Percentiles rank a stretch among this genome's conserved stretches.
phyloP scores from a whole-genome alignment of 2,113 vertebrate species.

The Alligator mississippiensis region DNA sequence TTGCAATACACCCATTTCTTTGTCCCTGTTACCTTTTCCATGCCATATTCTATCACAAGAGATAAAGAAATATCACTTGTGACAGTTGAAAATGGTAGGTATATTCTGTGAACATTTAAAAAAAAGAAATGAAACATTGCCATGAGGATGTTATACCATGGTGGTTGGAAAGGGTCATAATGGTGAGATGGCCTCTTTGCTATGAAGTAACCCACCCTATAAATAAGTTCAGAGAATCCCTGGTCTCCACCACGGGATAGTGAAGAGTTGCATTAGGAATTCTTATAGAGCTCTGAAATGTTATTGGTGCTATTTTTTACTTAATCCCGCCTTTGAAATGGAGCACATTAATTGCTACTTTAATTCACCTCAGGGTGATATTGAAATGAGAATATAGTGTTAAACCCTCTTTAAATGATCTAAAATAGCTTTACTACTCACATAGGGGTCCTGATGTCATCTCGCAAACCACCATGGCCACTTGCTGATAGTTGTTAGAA shows the following conservation, averaged over 20 bases:
- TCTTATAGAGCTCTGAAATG: background rate
- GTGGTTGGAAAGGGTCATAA: background rate
- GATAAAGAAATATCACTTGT: background rate
- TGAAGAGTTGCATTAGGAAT: fast-evolving
- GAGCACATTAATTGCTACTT: background rate
- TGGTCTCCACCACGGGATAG: background rate
- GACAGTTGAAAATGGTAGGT: background rate
- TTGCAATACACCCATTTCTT: background rate
- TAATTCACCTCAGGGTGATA: background rate
- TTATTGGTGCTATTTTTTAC: background rate
- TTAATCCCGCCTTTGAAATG: background rate
- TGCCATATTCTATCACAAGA: background rate
- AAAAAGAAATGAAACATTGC: background rate
- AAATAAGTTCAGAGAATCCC: background rate
- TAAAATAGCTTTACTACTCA: background rate
- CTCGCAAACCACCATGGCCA: background rate
- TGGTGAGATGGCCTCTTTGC: background rate
- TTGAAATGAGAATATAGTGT: background rate
- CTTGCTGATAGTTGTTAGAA: background rate
- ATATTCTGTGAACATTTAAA: background rate
- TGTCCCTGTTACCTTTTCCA: background rate
- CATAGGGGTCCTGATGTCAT: background rate
- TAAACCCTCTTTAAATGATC: background rate
- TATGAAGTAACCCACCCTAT: background rate
- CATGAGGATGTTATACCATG: background rate